Evolutionary conservation across 2,797 vertebrate genomes (phyloP), one percentile per base, ranked within the genome.

Genomic region (Astyanax mexicanus): DNA sequence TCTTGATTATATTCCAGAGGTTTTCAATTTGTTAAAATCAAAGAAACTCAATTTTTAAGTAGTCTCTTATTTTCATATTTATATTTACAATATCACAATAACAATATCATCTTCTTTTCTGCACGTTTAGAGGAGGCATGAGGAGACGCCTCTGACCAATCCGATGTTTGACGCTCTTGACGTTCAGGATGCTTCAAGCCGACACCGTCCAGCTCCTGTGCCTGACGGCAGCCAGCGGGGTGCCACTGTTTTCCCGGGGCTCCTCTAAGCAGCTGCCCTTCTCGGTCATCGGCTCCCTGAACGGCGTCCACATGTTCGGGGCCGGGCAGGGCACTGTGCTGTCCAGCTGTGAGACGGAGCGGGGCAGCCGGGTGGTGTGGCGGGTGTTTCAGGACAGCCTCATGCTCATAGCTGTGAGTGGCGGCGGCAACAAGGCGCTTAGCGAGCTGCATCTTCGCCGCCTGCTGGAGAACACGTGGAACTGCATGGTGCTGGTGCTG

Each of bases 301-400:
- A 97, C 13, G 96, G 95, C 0, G 96, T 97, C 1, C 96, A 98
- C 87, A 97, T 98, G 96, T 98, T 98, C n/a, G 95, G 95, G 6
- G 92, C 88, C 1, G 95, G 95, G 27, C 94, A 97, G 75, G 93
- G 91, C 9, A 95, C 89, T 0, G 76, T 86, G 29, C 72, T 98
- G 83, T 92, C 87, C 60, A 87, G 90, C 75, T 94, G 94, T 25
- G 90, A 91, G 83, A 96, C 95, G 0, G 90, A 94, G 25, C 81
- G 72, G 0, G 94, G 95, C 21, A 95, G 93, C 1, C 92, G 83
- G 0, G 93, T 98, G 82, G 90, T 94, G 69, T 97, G 96, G 96
- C 93, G 92, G 73, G 93, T 94, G 9, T 98, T 97, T 84, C 93
- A 93, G 47, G 93, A 97, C 81, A 97, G 95, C 55, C 89, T 97